phyloP scores from a whole-genome alignment of 2,888 invertebrate species.

The Tubulanus polymorphus region DNA sequence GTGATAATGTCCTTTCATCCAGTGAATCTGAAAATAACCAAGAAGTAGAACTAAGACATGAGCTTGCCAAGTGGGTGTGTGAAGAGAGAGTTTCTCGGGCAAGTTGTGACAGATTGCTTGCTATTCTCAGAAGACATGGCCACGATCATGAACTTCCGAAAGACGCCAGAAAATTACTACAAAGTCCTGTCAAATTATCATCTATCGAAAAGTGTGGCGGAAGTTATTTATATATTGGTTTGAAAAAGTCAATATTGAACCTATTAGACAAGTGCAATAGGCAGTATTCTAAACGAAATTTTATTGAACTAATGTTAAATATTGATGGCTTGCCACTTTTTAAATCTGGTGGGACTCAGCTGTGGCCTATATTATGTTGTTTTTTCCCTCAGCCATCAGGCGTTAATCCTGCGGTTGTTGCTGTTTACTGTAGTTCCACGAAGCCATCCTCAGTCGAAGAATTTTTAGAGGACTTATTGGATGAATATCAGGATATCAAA shows the following conservation, averaged over 20 bases:
- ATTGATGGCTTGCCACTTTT: slow-evolving; percentile 15
- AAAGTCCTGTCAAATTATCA: background rate
- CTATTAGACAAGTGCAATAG: background rate
- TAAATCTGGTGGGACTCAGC: slow-evolving; percentile 5
- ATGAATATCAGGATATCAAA: slow-evolving; percentile 2
- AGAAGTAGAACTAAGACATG: too few species aligned
- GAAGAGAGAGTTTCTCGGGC: too few species aligned
- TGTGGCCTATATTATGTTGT: slow-evolving; percentile 10
- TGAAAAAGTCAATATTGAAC: background rate
- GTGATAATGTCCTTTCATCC: too few species aligned
- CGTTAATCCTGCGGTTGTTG: slow-evolving; percentile 9
- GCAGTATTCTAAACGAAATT: background rate
- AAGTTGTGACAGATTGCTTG: background rate
- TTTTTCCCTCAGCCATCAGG: background rate
- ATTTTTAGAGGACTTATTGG: slow-evolving; percentile 10
- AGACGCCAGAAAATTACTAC: slow-evolving; percentile 5
- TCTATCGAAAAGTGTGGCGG: slow-evolving; percentile 1
- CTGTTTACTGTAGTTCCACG: slow-evolving; percentile 8
- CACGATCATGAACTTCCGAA: background rate
- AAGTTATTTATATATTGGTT: slow-evolving; percentile 2
- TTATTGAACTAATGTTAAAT: slow-evolving; percentile 3
- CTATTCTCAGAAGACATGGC: background rate
- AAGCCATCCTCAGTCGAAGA: slow-evolving; percentile 13
- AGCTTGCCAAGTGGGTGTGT: too few species aligned
- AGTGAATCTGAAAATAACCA: too few species aligned